Conservation (phyloP, 2,113 vertebrate species). For the Triplophysa tibetana region DNA sequence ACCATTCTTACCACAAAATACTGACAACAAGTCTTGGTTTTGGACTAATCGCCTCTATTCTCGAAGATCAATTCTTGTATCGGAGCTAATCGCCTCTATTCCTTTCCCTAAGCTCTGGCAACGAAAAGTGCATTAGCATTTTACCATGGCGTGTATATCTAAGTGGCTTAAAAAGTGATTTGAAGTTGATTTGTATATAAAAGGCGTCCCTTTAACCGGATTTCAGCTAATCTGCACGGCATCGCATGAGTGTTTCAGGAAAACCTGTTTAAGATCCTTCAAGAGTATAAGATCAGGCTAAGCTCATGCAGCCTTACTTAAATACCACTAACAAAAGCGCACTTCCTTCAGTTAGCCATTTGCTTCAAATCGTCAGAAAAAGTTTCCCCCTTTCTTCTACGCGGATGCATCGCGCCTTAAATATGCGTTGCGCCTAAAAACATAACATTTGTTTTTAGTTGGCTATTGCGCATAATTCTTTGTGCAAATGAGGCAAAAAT, state of each 20-base stretch:
- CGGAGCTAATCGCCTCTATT: slow-evolving; percentile 72
- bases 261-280: slow-evolving; percentile 78
- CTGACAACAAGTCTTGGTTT: slow-evolving; percentile 74
- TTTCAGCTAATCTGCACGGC: slow-evolving; percentile 83
- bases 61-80: slow-evolving; percentile 40
- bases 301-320: slow-evolving; percentile 75
- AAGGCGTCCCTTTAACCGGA: slow-evolving; percentile 84
- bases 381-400: neutral
- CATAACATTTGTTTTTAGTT: slow-evolving; percentile 2
- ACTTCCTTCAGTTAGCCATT: slow-evolving; percentile 74
- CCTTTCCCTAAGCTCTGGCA: slow-evolving; percentile 75
- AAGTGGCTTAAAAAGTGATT: slow-evolving; percentile 88
- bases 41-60: slow-evolving; percentile 32
- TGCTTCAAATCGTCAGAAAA: slow-evolving; percentile 57
- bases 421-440: neutral
- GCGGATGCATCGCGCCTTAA: neutral
- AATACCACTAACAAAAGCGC: slow-evolving; percentile 76
- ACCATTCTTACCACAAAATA: slow-evolving; percentile 66
- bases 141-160: slow-evolving; percentile 80
- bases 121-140: slow-evolving; percentile 85
- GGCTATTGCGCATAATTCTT: slow-evolving; percentile 9
- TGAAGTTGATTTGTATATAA: slow-evolving; percentile 89
- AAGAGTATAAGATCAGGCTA: slow-evolving; percentile 66
- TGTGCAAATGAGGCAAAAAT: slow-evolving; percentile 43
- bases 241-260: slow-evolving; percentile 83